These are phyloP conservation scores for Hydractinia echinata DNA, from an alignment of 30 jellyfish, hydroid and myxozoan species.

Conservation along the genomic window DNA sequence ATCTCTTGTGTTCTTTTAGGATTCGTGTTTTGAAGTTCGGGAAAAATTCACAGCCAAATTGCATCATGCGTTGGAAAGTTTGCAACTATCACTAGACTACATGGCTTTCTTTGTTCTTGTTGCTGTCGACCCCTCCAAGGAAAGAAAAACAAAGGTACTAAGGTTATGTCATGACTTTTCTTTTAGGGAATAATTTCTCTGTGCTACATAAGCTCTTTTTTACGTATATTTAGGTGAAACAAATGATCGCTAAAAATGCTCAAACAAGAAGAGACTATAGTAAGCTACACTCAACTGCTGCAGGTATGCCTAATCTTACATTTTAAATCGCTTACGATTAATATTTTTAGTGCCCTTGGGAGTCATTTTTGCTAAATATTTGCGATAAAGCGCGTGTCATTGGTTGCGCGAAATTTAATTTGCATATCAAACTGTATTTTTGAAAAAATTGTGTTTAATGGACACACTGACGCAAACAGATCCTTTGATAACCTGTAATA, in stretches of 20 bases:
- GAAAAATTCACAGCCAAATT: slow-evolving; percentile 71
- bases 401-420: too few relatives aligned
- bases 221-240: slow-evolving; percentile 52
- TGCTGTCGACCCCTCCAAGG: slow-evolving; percentile 95
- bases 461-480: too few relatives aligned
- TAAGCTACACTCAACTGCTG: slow-evolving; percentile 62
- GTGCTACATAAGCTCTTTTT: too few relatives aligned
- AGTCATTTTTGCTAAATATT: too few relatives aligned
- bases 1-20: slow-evolving; percentile 28
- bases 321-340: too few relatives aligned
- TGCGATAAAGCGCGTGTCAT: too few relatives aligned
- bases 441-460: too few relatives aligned
- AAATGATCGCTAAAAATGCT: slow-evolving; percentile 77
- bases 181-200: background rate
- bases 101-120: slow-evolving; percentile 81
- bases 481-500: too few relatives aligned
- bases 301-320: slow-evolving; percentile 30
- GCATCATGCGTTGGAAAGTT: slow-evolving; percentile 63
- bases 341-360: too few relatives aligned
- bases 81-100: slow-evolving; percentile 75
- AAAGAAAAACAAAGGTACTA: slow-evolving; percentile 74
- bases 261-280: slow-evolving; percentile 71
- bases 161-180: background rate
- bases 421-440: too few relatives aligned
- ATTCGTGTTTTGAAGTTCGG: slow-evolving; percentile 92